These are phyloP conservation scores for Monochamus saltuarius DNA, from an alignment of 1,140 invertebrate species.

Conservation along the genomic window DNA sequence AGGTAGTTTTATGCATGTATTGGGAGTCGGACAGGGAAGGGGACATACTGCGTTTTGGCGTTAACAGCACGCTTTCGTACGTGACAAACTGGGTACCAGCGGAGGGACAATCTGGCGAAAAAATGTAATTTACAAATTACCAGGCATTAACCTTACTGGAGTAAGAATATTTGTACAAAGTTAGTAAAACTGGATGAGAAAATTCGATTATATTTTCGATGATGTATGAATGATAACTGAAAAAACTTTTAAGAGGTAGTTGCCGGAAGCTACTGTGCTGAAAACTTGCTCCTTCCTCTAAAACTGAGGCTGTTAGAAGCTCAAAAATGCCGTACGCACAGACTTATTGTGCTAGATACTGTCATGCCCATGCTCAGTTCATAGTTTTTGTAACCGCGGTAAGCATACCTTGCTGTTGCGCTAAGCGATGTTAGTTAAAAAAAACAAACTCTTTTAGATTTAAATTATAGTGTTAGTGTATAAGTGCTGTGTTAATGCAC, in stretches of 20 bases:
- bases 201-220: constrained; percentile 5
- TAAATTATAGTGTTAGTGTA: constrained; percentile 14
- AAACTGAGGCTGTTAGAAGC: too few relatives aligned
- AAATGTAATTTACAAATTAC: constrained; percentile 8
- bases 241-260: not conserved
- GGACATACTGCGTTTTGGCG: constrained; percentile 32
- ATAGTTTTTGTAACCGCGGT: too few relatives aligned
- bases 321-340: too few relatives aligned
- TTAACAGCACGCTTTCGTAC: constrained; percentile 46
- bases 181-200: too few relatives aligned
- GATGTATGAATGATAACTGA: constrained; percentile 27
- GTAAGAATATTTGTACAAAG: constrained; percentile 47
- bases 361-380: too few relatives aligned
- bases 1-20: constrained; percentile 31
- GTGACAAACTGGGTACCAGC: constrained; percentile 33
- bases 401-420: too few relatives aligned
- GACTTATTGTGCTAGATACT: too few relatives aligned
- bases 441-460: not conserved
- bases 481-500: constrained; percentile 28
- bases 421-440: not conserved
- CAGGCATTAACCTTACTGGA: constrained; percentile 46
- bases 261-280: too few relatives aligned
- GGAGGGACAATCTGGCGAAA: constrained; percentile 24
- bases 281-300: too few relatives aligned
- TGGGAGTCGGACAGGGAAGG: constrained; percentile 13